phyloP scores from a whole-genome alignment of 2,888 invertebrate species.

The Standfussiana lucernea region DNA sequence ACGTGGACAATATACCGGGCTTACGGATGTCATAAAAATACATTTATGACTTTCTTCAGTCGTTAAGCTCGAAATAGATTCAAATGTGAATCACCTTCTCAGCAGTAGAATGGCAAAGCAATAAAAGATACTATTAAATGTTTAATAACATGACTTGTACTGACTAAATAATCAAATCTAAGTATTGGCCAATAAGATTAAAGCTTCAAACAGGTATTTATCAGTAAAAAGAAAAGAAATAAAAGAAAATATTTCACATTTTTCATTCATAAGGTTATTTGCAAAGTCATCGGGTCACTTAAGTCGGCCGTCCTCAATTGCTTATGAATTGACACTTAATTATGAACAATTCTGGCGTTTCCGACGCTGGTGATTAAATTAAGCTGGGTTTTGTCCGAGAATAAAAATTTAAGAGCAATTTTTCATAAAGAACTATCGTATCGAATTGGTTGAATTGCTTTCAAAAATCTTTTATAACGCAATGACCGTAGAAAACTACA shows the following conservation, averaged over 20 bases:
- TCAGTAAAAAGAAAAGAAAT: background rate
- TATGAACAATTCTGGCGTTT: slow-evolving; percentile 22
- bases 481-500: background rate
- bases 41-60: slow-evolving; percentile 49
- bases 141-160: background rate
- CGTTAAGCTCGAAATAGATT: slow-evolving; percentile 52
- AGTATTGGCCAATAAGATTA: background rate
- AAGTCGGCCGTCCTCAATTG: background rate
- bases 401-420: background rate
- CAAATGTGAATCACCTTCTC: slow-evolving; percentile 51
- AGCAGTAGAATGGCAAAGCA: slow-evolving; percentile 1
- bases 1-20: background rate
- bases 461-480: background rate
- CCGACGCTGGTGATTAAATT: background rate
- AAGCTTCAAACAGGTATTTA: background rate
- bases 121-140: background rate
- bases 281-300: slow-evolving; percentile 1
- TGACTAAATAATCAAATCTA: background rate
- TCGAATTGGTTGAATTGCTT: background rate
- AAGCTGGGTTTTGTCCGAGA: background rate
- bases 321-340: slow-evolving; percentile 34
- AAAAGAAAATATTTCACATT: background rate
- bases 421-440: background rate
- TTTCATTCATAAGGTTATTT: slow-evolving; percentile 10
- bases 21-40: slow-evolving; percentile 55